phyloP scores from a whole-genome alignment of 2,888 invertebrate genomes.

The Drosophila macrospina region DNA sequence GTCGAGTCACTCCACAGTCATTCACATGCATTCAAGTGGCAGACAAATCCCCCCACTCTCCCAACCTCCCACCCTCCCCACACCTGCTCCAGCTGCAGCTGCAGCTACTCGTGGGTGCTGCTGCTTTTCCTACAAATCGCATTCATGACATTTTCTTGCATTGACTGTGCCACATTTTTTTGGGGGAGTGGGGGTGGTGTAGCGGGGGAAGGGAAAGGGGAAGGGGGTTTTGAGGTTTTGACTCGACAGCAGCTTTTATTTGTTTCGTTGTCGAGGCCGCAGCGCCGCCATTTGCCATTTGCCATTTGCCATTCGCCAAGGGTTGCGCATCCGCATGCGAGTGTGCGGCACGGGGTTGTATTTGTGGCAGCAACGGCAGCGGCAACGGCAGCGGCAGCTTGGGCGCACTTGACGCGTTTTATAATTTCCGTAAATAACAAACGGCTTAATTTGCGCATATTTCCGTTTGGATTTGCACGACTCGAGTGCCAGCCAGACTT shows the following conservation, averaged over 20 bases:
- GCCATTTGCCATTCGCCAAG: conserved; percentile 19
- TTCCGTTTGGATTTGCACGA: conserved; percentile 81
- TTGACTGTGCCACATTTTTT: conserved; percentile 59
- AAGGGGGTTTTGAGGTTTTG: conserved; percentile 32
- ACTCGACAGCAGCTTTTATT: conserved; percentile 38
- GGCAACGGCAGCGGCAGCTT: conserved; percentile 44
- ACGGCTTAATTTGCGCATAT: conserved; percentile 84
- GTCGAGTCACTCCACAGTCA: conserved; percentile 71
- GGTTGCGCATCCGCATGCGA: conserved; percentile 37
- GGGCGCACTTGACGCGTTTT: conserved; percentile 82
- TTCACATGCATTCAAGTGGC: conserved; percentile 77
- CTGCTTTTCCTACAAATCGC: conserved; percentile 74
- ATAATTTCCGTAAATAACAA: conserved; percentile 83
- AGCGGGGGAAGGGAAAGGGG: no score
- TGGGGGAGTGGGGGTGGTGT: no score
- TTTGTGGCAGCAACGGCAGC: conserved; percentile 26
- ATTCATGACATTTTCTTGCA: conserved; percentile 80
- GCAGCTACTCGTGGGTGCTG: not conserved
- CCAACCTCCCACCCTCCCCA: not conserved
- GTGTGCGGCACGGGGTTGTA: conserved; percentile 34
- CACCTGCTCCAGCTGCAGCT: no score
- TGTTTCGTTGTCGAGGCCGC: conserved; percentile 47
- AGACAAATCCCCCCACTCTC: conserved; percentile 1
- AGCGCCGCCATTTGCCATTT: conserved; percentile 20
- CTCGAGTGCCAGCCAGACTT: conserved; percentile 63